Conservation (phyloP, 2,888 invertebrate genomes). For the Dendrolimus pini region DNA sequence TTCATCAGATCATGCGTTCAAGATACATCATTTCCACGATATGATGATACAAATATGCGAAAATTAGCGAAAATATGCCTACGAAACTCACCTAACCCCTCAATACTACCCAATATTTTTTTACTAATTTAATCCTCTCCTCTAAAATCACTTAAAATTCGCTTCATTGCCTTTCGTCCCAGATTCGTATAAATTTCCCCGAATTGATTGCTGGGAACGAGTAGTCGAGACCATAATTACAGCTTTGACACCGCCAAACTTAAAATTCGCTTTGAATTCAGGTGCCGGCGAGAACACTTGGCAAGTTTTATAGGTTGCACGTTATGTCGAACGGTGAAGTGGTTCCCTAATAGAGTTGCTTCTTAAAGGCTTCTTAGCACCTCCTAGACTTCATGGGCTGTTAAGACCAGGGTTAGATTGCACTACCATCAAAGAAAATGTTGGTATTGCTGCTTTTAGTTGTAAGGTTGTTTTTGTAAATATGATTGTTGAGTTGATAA, state of each 20-base stretch:
- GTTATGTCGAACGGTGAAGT: constrained; percentile 12
- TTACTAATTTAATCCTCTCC: background rate
- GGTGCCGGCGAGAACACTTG: constrained; percentile 19
- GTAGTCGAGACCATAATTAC: constrained; percentile 21
- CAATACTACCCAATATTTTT: too few species aligned
- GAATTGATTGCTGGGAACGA: background rate
- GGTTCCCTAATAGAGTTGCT: constrained; percentile 32
- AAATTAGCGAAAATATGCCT: too few species aligned
- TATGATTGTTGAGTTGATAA: too few species aligned
- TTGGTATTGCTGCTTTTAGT: too few species aligned
- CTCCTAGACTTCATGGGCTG: constrained; percentile 36
- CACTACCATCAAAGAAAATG: constrained; percentile 1
- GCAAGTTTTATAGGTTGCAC: constrained; percentile 37
- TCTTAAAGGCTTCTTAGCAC: constrained; percentile 32
- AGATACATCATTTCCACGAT: too few species aligned
- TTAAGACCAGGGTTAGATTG: constrained; percentile 43
- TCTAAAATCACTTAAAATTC: background rate
- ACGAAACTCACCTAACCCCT: too few species aligned
- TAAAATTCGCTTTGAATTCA: constrained; percentile 23
- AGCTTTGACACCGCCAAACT: constrained; percentile 25
- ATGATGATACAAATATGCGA: too few species aligned
- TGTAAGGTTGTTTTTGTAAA: too few species aligned
- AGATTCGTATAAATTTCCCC: constrained; percentile 1
- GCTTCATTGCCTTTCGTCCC: background rate
- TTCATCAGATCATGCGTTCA: too few species aligned